A percentile compares a stretch with the other conserved stretches of the same genome.
phyloP scores from a whole-genome alignment of 1,140 invertebrate genomes.

The Apolygus lucorum region DNA sequence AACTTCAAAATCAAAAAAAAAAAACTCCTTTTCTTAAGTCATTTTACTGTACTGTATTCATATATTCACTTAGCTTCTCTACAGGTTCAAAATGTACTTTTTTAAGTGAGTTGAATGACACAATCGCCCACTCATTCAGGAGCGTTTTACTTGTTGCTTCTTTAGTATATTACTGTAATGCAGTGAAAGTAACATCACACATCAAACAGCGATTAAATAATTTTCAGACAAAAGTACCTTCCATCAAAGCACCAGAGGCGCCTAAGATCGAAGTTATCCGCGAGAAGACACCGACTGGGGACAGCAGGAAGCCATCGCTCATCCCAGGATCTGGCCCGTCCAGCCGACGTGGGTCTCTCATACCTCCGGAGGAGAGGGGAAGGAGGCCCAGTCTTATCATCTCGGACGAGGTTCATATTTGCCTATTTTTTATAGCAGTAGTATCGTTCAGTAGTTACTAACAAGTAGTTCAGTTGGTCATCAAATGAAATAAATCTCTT shows the following conservation, averaged over 20 bases:
- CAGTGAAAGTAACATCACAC: no score
- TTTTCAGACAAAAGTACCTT: slow-evolving; percentile 46
- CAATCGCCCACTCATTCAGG: no score
- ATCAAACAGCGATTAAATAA: no score
- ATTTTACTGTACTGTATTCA: no score
- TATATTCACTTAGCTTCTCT: no score
- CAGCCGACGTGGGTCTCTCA: slow-evolving; percentile 70
- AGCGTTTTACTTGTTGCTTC: no score
- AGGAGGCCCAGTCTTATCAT: slow-evolving; percentile 80
- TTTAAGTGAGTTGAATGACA: no score
- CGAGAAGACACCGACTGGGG: slow-evolving; percentile 59
- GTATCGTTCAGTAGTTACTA: not conserved
- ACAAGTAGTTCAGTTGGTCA: not conserved
- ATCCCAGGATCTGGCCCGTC: slow-evolving; percentile 58
- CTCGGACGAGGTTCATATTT: slow-evolving; percentile 70
- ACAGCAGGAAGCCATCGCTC: slow-evolving; percentile 61
- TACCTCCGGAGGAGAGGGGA: slow-evolving; percentile 70
- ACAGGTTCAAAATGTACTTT: no score
- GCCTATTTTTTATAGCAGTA: slow-evolving; percentile 14
- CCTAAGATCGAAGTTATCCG: slow-evolving; percentile 78
- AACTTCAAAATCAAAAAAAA: no score
- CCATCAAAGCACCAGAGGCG: slow-evolving; percentile 67
- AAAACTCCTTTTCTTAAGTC: no score
- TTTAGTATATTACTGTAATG: no score
- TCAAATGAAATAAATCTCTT: not conserved